A percentile compares a stretch with the other conserved stretches of the same genome.
Conservation (phyloP, 2,113 vertebrate genomes). For the Callipepla californica region DNA sequence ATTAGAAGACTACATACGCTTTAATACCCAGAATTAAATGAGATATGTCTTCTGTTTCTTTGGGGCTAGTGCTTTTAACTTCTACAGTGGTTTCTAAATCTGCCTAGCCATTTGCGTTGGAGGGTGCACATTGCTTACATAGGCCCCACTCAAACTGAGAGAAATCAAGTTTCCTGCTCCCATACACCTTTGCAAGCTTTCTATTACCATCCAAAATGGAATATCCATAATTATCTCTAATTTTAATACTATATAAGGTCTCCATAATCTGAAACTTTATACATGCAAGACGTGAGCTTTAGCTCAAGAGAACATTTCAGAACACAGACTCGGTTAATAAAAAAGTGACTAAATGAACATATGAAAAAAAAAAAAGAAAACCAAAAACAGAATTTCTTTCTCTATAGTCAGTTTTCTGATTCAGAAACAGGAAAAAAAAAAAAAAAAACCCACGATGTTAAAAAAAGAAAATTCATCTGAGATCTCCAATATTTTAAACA, state of each 20-base stretch:
- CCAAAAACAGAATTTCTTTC: background rate
- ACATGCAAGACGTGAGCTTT: background rate
- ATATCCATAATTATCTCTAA: background rate
- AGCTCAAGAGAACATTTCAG: background rate
- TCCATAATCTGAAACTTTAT: background rate
- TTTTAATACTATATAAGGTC: background rate
- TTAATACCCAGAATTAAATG: background rate
- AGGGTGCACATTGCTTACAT: background rate
- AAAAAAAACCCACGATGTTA: background rate
- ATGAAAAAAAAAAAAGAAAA: background rate
- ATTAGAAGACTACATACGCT: background rate
- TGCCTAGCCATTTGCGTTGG: background rate
- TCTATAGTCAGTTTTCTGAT: background rate
- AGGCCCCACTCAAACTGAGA: background rate
- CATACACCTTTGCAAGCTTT: background rate
- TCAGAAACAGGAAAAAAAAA: background rate
- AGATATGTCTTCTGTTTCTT: background rate
- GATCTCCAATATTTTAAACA: background rate
- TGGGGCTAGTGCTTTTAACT: background rate
- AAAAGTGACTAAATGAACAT: background rate
- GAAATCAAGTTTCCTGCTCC: background rate
- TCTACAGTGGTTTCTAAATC: background rate
- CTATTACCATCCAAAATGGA: background rate
- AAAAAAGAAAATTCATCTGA: background rate
- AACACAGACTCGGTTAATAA: background rate